These are phyloP conservation scores for Palaemon carinicauda DNA, from an alignment of 1,140 invertebrate species.

Conservation along the genomic window DNA sequence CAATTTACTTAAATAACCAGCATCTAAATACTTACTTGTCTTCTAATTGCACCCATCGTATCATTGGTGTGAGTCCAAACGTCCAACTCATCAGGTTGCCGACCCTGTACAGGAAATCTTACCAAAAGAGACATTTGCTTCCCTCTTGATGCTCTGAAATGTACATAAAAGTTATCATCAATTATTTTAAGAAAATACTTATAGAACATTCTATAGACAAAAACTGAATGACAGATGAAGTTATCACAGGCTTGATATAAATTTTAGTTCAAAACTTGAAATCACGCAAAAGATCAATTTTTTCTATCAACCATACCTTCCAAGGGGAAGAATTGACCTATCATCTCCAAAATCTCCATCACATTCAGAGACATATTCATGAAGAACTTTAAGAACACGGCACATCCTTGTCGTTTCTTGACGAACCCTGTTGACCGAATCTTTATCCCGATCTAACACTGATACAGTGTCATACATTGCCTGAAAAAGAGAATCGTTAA, in stretches of 20 bases:
- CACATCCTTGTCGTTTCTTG: conserved; percentile 90
- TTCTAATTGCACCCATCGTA: conserved; percentile 81
- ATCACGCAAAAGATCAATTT: background rate
- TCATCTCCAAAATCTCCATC: conserved; percentile 91
- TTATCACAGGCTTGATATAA: background rate
- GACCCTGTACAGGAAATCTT: conserved; percentile 87
- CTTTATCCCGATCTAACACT: conserved; percentile 70
- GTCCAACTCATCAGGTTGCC: conserved; percentile 92
- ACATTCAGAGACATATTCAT: conserved; percentile 96
- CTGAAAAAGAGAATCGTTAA: conserved; percentile 84
- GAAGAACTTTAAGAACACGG: conserved; percentile 90
- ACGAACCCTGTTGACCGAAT: conserved; percentile 69
- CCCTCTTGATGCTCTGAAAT: conserved; percentile 81
- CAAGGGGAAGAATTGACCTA: conserved; percentile 85
- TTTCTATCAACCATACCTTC: conserved; percentile 70
- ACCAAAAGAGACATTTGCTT: conserved; percentile 88
- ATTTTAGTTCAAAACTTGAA: background rate
- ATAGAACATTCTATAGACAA: no score
- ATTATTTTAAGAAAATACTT: background rate
- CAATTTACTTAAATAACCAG: background rate
- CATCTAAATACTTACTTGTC: conserved; percentile 62
- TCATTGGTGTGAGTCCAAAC: conserved; percentile 94
- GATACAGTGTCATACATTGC: conserved; percentile 80
- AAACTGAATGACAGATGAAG: no score
- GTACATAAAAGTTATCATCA: background rate